Conservation (phyloP, 2,113 vertebrate genomes). For the Clupea harengus region DNA sequence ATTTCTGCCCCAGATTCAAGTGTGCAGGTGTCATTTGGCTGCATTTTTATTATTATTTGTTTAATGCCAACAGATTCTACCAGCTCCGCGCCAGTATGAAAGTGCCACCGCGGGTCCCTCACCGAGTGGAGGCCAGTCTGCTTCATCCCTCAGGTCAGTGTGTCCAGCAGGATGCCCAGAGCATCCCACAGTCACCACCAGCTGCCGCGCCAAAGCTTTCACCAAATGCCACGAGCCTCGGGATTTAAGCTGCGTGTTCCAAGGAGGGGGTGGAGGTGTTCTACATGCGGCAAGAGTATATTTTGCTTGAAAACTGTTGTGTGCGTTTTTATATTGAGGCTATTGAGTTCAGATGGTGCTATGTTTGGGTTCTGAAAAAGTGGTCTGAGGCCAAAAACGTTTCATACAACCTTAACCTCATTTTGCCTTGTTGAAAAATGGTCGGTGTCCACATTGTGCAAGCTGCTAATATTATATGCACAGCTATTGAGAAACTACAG, state of each 20-base stretch:
- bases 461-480: not conserved
- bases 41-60: not conserved
- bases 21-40: not conserved
- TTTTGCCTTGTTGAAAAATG: not conserved
- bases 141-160: slow-evolving; percentile 84
- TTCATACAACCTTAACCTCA: not conserved
- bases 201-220: not conserved
- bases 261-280: not conserved
- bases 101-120: slow-evolving; percentile 89
- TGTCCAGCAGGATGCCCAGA: not conserved
- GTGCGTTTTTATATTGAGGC: too few relatives aligned
- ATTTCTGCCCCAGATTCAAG: not conserved
- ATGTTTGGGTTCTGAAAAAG: too few relatives aligned
- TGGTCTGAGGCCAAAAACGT: too few relatives aligned
- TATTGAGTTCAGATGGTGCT: too few relatives aligned
- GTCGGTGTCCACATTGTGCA: not conserved
- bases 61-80: slow-evolving; percentile 81
- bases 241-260: not conserved
- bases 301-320: not conserved
- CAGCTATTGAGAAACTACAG: not conserved
- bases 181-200: not conserved
- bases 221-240: not conserved
- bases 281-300: not conserved
- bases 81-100: slow-evolving; percentile 92
- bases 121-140: slow-evolving; percentile 92